Percentiles rank a stretch among this genome's conserved stretches.
Evolutionary conservation across 1,140 invertebrate species (phyloP).

Genomic region (Apis dorsata): DNA sequence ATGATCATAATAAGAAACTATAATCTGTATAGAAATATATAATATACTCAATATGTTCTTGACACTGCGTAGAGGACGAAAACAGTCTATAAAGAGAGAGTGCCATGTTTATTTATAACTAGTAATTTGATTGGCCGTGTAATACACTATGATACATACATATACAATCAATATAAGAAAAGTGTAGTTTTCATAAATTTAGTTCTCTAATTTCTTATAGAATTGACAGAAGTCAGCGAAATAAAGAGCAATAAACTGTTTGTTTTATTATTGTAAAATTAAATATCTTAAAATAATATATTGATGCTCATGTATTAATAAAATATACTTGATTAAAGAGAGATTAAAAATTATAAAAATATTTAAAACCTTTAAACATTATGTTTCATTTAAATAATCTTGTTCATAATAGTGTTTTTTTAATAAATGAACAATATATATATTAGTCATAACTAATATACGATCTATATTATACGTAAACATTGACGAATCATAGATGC

Average conservation of each 20-base stretch:
- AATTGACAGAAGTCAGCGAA: not conserved
- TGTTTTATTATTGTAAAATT: not conserved
- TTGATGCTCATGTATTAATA: not conserved
- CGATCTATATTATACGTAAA: not conserved
- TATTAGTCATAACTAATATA: not conserved
- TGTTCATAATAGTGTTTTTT: not conserved
- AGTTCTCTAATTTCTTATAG: conserved; percentile 4
- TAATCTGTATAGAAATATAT: not conserved
- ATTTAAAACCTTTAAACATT: not conserved
- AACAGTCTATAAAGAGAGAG: conserved; percentile 49
- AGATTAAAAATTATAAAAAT: not conserved
- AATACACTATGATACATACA: conserved; percentile 43
- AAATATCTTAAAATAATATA: not conserved
- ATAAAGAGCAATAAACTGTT: not conserved
- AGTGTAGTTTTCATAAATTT: conserved; percentile 36
- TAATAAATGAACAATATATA: not conserved
- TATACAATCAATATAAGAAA: conserved; percentile 41
- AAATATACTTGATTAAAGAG: not conserved
- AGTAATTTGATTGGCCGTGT: conserved; percentile 56
- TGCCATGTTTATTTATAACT: conserved; percentile 57
- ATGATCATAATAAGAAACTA: not conserved
- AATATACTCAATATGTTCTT: conserved; percentile 29
- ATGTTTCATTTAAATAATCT: not conserved
- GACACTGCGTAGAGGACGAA: conserved; percentile 49
- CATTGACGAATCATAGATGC: not conserved